These are phyloP conservation scores for Odocoileus hemionus DNA, from an alignment of 2,113 vertebrate species.

Conservation along the genomic window DNA sequence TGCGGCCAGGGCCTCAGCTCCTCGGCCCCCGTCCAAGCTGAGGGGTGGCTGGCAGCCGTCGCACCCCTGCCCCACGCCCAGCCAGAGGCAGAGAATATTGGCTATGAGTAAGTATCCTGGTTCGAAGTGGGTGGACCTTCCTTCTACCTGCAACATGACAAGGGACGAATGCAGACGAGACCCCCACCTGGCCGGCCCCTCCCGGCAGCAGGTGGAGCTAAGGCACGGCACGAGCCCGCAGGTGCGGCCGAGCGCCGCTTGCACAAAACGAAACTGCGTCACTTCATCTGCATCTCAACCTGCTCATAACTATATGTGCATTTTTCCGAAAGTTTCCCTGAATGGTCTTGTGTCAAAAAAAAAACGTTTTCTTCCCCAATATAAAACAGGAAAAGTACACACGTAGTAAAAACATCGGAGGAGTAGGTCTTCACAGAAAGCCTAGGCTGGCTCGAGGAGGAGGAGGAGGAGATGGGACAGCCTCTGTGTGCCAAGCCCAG, in stretches of 20 bases:
- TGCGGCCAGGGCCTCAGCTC: fast-evolving
- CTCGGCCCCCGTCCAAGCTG: fast-evolving
- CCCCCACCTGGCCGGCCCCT: neutral
- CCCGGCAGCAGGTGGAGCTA: conserved; percentile 79
- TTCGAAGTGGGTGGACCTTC: fast-evolving
- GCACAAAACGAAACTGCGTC: conserved; percentile 60
- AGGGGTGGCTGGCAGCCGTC: fast-evolving
- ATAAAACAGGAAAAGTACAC: conserved; percentile 77
- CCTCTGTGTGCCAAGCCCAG: neutral
- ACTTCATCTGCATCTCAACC: conserved; percentile 56
- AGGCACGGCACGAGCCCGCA: conserved; percentile 81
- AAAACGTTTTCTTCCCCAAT: conserved; percentile 43
- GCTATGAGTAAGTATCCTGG: neutral
- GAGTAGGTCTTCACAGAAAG: conserved; percentile 45
- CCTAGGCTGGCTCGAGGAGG: neutral
- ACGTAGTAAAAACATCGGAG: conserved; percentile 70
- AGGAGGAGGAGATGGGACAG: neutral
- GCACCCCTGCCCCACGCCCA: neutral
- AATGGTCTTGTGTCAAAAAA: conserved; percentile 78
- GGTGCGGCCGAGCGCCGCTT: conserved; percentile 63
- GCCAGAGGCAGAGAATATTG: neutral
- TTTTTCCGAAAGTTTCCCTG: conserved; percentile 81
- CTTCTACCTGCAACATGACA: neutral
- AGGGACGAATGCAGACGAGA: neutral
- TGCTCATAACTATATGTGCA: conserved; percentile 64